A percentile compares a stretch with the other conserved stretches of the same genome.
These are phyloP conservation scores for Julus scandinavius DNA, from an alignment of 2,888 invertebrate species.

Conservation along the genomic window DNA sequence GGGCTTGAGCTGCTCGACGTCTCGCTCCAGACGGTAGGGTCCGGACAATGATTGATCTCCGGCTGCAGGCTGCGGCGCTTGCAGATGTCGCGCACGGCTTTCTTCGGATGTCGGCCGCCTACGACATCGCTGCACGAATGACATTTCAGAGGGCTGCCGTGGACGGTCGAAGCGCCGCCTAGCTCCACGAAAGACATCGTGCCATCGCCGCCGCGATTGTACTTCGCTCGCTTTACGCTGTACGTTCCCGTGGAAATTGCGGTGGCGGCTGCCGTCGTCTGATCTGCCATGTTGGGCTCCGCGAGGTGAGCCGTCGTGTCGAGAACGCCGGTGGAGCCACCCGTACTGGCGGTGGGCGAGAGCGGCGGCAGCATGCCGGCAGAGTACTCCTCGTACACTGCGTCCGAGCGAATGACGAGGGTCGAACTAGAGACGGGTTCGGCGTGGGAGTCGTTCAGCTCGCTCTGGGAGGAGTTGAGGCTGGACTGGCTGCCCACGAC, in stretches of 20 bases:
- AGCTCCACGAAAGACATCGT: not conserved
- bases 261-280: not conserved
- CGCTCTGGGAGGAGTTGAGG: conserved; percentile 57
- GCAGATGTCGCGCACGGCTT: not conserved
- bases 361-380: conserved; percentile 48
- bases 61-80: conserved; percentile 57
- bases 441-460: conserved; percentile 53
- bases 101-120: conserved; percentile 49
- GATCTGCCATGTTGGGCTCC: not conserved
- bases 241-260: not conserved
- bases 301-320: not conserved
- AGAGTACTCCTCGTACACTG: conserved; percentile 55
- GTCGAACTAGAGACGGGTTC: not conserved
- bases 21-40: conserved; percentile 60
- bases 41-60: not conserved
- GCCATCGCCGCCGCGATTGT: not conserved
- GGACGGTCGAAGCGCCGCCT: not conserved
- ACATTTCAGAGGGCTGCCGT: conserved; percentile 47
- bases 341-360: not conserved
- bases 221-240: not conserved
- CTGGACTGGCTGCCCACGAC: conserved; percentile 57
- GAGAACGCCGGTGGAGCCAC: not conserved
- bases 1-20: conserved; percentile 60
- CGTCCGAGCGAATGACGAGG: conserved; percentile 56
- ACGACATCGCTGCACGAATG: conserved; percentile 57